A percentile compares a stretch with the other conserved stretches of the same genome.
These are phyloP conservation scores for Pseudochaenichthys georgianus DNA, from an alignment of 2,797 vertebrate genomes.

Conservation along the genomic window DNA sequence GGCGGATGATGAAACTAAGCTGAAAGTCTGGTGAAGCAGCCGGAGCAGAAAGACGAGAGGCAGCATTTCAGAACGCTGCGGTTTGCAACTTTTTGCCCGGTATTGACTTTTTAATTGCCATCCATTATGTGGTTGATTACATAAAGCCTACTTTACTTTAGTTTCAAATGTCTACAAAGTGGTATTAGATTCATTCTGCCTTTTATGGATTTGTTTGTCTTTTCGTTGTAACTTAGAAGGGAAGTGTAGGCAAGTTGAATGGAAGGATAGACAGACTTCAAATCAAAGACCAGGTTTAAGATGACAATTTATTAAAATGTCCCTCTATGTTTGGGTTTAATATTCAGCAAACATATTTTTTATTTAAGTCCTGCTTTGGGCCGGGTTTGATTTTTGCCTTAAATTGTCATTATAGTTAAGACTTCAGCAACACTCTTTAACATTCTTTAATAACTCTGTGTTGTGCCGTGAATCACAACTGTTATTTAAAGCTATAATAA, in stretches of 20 bases:
- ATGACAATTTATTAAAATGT: no score
- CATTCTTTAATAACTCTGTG: background rate
- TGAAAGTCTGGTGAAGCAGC: conserved; percentile 54
- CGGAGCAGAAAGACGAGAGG: conserved; percentile 25
- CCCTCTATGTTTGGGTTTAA: background rate
- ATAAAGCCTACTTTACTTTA: background rate
- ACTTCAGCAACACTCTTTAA: background rate
- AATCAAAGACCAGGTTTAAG: background rate
- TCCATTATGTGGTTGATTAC: background rate
- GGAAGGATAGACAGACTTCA: background rate
- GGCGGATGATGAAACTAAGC: conserved; percentile 60
- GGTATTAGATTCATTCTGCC: background rate
- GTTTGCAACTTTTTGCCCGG: conserved; percentile 6
- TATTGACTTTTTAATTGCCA: conserved; percentile 6
- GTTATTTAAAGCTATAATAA: background rate
- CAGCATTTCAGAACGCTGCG: conserved; percentile 13
- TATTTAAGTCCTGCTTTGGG: background rate
- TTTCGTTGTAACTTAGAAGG: background rate
- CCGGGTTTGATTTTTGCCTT: background rate
- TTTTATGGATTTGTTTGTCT: background rate
- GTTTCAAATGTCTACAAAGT: background rate
- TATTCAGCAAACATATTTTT: background rate
- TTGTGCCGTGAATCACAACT: no score
- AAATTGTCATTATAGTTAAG: background rate
- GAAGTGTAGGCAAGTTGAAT: background rate